These are phyloP conservation scores for Notocelia uddmanniana DNA, from an alignment of 2,888 invertebrate genomes.

Conservation along the genomic window DNA sequence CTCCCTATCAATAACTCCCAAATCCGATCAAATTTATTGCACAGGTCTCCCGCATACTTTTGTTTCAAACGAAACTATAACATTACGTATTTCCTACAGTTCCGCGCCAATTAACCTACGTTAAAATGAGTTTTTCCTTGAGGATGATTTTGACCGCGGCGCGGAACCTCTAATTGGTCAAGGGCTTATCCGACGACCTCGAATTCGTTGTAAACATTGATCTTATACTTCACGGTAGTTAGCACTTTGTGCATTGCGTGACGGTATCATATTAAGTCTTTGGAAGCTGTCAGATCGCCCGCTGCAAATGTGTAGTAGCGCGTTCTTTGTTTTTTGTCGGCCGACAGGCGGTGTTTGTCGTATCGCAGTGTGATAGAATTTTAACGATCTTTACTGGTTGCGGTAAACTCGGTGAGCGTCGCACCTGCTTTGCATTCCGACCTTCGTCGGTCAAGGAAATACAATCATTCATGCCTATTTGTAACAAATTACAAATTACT, in stretches of 20 bases:
- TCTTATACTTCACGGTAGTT: slow-evolving; percentile 51
- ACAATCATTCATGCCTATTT: slow-evolving; percentile 74
- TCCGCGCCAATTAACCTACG: slow-evolving; percentile 50
- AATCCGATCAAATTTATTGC: slow-evolving; percentile 19
- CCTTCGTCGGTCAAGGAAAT: slow-evolving; percentile 82
- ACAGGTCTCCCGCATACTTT: neutral
- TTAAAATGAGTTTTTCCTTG: slow-evolving; percentile 54
- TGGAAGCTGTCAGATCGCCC: slow-evolving; percentile 25
- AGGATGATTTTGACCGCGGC: slow-evolving; percentile 65
- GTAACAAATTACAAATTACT: slow-evolving; percentile 63
- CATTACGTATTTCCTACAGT: slow-evolving; percentile 16
- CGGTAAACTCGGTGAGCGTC: slow-evolving; percentile 68
- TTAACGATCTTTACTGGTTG: slow-evolving; percentile 62
- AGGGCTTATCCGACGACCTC: slow-evolving; percentile 68
- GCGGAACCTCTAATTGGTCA: slow-evolving; percentile 71
- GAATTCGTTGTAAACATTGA: slow-evolving; percentile 64
- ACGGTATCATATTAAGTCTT: slow-evolving; percentile 58
- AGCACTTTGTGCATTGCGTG: slow-evolving; percentile 65
- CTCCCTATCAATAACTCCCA: slow-evolving; percentile 11
- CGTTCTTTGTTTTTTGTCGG: slow-evolving; percentile 36
- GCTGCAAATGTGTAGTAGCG: slow-evolving; percentile 1
- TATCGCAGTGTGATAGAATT: slow-evolving; percentile 59
- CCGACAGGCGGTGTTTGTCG: slow-evolving; percentile 37
- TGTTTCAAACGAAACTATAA: neutral
- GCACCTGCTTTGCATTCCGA: slow-evolving; percentile 70